Percentiles rank a stretch among this genome's conserved stretches.
phyloP scores from a whole-genome alignment of 2,797 vertebrate species.

The Hypotaenidia okinawae region DNA sequence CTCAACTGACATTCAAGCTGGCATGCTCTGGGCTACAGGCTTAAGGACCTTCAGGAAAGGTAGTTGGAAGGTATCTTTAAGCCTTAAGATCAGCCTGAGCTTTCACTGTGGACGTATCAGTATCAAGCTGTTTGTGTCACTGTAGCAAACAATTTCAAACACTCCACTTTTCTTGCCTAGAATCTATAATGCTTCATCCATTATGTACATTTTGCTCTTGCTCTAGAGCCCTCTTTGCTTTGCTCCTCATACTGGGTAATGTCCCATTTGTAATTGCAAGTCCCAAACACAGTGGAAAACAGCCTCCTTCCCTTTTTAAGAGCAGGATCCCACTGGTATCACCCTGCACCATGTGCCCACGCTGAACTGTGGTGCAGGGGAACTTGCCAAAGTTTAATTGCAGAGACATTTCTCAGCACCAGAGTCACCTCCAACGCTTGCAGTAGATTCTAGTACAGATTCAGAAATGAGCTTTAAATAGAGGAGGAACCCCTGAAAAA shows the following conservation, averaged over 20 bases:
- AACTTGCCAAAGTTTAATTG: neutral
- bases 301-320: neutral
- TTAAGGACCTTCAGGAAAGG: neutral
- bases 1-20: neutral
- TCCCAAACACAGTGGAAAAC: neutral
- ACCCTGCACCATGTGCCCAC: neutral
- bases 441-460: neutral
- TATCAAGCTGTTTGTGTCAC: neutral
- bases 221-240: neutral
- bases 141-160: neutral
- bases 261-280: rapidly evolving
- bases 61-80: neutral
- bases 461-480: neutral
- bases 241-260: neutral
- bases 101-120: neutral
- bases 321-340: neutral
- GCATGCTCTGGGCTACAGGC: neutral
- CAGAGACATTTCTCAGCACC: neutral
- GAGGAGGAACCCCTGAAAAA: neutral
- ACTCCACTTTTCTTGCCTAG: neutral
- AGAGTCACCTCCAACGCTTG: neutral
- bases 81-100: neutral
- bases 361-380: rapidly evolving
- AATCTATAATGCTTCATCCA: neutral
- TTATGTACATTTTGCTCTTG: neutral